These are phyloP conservation scores for Nymphalis io DNA, from an alignment of 1,140 invertebrate genomes.

Conservation along the genomic window DNA sequence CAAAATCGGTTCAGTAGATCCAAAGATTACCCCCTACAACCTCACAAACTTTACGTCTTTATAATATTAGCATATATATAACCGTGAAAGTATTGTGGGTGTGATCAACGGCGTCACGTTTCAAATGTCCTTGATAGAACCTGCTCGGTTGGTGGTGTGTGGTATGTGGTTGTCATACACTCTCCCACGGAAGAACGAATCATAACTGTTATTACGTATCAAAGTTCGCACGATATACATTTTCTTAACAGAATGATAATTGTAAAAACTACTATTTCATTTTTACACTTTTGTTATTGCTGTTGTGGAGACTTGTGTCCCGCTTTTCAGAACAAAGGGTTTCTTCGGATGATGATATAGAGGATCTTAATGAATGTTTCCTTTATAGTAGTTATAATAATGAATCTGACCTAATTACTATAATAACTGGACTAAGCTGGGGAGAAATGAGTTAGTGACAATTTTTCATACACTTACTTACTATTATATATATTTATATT, in stretches of 20 bases:
- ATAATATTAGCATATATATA: no score
- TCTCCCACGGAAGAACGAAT: constrained; percentile 25
- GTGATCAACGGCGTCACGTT: constrained; percentile 1
- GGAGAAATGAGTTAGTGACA: not conserved
- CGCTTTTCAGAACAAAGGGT: constrained; percentile 26
- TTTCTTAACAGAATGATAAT: not conserved
- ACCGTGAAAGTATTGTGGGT: not conserved
- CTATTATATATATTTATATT: not conserved
- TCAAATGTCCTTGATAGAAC: constrained; percentile 28
- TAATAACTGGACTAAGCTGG: not conserved
- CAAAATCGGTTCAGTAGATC: no score
- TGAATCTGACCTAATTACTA: constrained; percentile 32
- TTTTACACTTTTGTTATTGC: not conserved
- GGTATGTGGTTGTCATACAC: not conserved
- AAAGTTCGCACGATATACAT: constrained; percentile 7
- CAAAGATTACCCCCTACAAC: no score
- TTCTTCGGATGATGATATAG: constrained; percentile 15
- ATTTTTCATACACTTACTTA: not conserved
- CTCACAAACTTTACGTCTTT: no score
- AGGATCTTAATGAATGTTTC: constrained; percentile 35
- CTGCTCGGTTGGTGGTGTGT: constrained; percentile 10
- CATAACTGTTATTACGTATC: not conserved
- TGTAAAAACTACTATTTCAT: not conserved
- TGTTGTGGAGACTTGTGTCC: not conserved
- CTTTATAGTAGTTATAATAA: constrained; percentile 25